Evolutionary conservation across 2,113 vertebrate genomes (phyloP), one percentile per base, ranked within the genome.

Genomic region (Holacanthus passer): DNA sequence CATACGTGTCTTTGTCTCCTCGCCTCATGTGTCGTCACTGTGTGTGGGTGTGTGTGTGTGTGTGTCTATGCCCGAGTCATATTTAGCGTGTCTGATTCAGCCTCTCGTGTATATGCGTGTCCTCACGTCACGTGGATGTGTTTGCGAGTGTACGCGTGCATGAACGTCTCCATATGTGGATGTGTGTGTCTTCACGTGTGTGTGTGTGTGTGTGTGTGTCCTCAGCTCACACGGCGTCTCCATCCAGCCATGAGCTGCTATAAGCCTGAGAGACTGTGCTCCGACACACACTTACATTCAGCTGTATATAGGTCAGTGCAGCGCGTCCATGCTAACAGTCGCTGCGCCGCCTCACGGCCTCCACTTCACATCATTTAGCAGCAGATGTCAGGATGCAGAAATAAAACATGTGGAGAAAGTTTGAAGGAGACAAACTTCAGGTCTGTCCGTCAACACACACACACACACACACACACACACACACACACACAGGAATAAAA

Each of bases 221-320:
- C 86, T 88, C 85, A 60, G 73, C 41, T 78, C 29, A 64, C 73
- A 52, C 62, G 16, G 29, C 22, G 16, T 76, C 73, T 74, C 58
- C 73, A 83, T 41, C 66, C 78, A 75, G 81, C 81, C 69, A 7
- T 64, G 84, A 87, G 77, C 87, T 53, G 77, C 74, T 76, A 86
- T 78, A 73, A 81, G 77, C 83, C 80, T 58, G 67, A 27, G 77
- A 87, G 78, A 68, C 52, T 7, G 63, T 67, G 71, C 76, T 74
- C 52, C 52, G 50, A 73, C 77, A 67, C 83, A 81, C 19, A 66
- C 78, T 69, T 82, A 77, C 2, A 73, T 73, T 29, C 32, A 10
- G 50, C 24, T 0, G 68, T 85, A 90, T 84, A 77, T 85, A 85
- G 89, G 84, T 88, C 87, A 88, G 68, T 3, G 72, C 81, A 69